Percentiles rank a stretch among this genome's conserved stretches.
Evolutionary conservation across 2,888 invertebrate species (phyloP).

Genomic region (Macrosoma leucophasiata): DNA sequence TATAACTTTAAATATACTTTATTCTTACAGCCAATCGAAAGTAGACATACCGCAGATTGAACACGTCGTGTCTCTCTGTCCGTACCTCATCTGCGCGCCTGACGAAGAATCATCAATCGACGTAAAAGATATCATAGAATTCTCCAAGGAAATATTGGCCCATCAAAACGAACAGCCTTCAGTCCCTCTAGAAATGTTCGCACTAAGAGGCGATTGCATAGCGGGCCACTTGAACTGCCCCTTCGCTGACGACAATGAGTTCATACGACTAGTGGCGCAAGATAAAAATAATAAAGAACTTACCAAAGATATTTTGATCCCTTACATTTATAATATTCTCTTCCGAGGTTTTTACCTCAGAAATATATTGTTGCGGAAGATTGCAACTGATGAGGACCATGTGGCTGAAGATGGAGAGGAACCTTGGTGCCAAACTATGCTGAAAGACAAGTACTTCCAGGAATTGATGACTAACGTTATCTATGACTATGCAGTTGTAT

Average conservation of each 20-base stretch:
- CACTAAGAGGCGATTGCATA: slow-evolving; percentile 37
- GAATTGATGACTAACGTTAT: slow-evolving; percentile 31
- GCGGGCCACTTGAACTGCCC: slow-evolving; percentile 39
- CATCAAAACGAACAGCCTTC: slow-evolving; percentile 6
- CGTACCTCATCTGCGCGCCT: slow-evolving; percentile 28
- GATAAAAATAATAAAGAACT: slow-evolving; percentile 26
- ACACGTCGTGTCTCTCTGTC: slow-evolving; percentile 38
- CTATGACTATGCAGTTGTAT: slow-evolving; percentile 36
- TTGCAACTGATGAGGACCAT: slow-evolving; percentile 1
- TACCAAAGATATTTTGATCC: slow-evolving; percentile 28
- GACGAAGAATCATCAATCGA: too few relatives aligned
- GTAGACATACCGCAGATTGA: too few relatives aligned
- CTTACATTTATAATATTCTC: slow-evolving; percentile 28
- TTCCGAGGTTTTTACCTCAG: slow-evolving; percentile 38
- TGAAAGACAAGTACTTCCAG: slow-evolving; percentile 29
- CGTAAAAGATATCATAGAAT: slow-evolving; percentile 22
- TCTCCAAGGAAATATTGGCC: slow-evolving; percentile 25
- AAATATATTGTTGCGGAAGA: not conserved
- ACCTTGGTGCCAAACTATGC: slow-evolving; percentile 20
- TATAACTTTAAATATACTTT: too few relatives aligned
- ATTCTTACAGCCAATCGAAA: too few relatives aligned
- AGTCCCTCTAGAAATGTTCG: slow-evolving; percentile 25
- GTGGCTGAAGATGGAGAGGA: slow-evolving; percentile 1
- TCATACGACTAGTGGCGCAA: slow-evolving; percentile 25
- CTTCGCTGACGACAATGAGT: slow-evolving; percentile 34